Conservation (phyloP, 2,797 vertebrate genomes). For the Schizopygopsis pylzovi region DNA sequence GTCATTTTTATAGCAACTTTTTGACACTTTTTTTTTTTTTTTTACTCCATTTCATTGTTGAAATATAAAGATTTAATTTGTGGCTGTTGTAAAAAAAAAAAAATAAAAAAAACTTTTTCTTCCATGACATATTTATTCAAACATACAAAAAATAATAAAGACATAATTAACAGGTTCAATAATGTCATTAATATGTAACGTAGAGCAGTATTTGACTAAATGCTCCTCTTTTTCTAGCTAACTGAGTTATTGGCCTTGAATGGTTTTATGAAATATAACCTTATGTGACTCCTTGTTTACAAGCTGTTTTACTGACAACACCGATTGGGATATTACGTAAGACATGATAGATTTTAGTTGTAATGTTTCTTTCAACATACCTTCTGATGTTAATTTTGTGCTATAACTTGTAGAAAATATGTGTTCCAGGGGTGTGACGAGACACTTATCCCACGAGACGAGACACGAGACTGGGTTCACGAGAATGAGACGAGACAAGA, state of each 20-base stretch:
- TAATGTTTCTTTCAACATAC: neutral
- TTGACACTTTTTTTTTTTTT: neutral
- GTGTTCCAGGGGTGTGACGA: no score
- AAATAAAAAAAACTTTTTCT: no score
- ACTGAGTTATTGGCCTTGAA: neutral
- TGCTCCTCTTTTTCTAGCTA: neutral
- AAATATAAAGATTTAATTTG: neutral
- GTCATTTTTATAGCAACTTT: neutral
- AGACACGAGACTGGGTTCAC: no score
- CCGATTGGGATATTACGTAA: neutral
- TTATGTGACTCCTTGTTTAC: neutral
- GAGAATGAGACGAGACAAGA: no score
- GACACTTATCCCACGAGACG: no score
- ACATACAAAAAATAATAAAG: neutral
- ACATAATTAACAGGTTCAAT: no score
- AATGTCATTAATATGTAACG: no score
- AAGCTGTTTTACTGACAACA: neutral
- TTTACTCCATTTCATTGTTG: neutral
- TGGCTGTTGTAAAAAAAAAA: neutral
- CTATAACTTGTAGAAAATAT: neutral
- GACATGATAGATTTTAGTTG: neutral
- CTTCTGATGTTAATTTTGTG: neutral
- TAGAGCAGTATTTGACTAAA: neutral
- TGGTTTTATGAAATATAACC: neutral
- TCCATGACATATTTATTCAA: neutral